Conservation (phyloP, 2,888 invertebrate genomes). For the Parochlus steinenii region DNA sequence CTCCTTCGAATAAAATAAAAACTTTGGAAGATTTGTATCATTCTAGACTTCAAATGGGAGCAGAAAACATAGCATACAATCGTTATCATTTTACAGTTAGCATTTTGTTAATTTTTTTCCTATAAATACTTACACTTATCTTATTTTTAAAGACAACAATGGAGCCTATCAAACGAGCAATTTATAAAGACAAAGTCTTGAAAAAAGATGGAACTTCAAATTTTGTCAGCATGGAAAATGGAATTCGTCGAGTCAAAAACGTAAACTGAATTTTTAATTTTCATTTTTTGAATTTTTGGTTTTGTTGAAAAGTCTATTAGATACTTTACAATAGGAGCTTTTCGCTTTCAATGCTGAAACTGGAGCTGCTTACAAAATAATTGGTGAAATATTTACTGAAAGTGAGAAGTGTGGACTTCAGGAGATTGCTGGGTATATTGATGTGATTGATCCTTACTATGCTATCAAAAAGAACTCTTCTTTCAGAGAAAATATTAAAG, state of each 20-base stretch:
- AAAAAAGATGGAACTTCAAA: slow-evolving; percentile 38
- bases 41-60: slow-evolving; percentile 47
- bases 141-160: slow-evolving; percentile 37
- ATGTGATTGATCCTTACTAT: slow-evolving; percentile 45
- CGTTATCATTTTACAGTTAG: slow-evolving; percentile 48
- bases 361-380: slow-evolving; percentile 45
- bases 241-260: slow-evolving; percentile 38
- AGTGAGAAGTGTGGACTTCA: slow-evolving; percentile 52
- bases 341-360: slow-evolving; percentile 53
- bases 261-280: too few relatives aligned
- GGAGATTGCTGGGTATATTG: slow-evolving; percentile 45
- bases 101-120: slow-evolving; percentile 11
- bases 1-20: slow-evolving; percentile 49
- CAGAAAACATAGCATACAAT: slow-evolving; percentile 52
- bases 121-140: slow-evolving; percentile 4
- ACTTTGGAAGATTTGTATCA: slow-evolving; percentile 44
- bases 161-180: slow-evolving; percentile 41
- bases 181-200: slow-evolving; percentile 46
- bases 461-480: slow-evolving; percentile 44
- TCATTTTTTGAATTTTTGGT: too few relatives aligned
- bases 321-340: too few relatives aligned
- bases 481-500: slow-evolving; percentile 43
- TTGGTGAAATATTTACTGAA: slow-evolving; percentile 47
- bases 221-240: slow-evolving; percentile 43
- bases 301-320: too few relatives aligned